phyloP scores from a whole-genome alignment of 2,888 invertebrate genomes.

The Trissonchulus latispiculum region DNA sequence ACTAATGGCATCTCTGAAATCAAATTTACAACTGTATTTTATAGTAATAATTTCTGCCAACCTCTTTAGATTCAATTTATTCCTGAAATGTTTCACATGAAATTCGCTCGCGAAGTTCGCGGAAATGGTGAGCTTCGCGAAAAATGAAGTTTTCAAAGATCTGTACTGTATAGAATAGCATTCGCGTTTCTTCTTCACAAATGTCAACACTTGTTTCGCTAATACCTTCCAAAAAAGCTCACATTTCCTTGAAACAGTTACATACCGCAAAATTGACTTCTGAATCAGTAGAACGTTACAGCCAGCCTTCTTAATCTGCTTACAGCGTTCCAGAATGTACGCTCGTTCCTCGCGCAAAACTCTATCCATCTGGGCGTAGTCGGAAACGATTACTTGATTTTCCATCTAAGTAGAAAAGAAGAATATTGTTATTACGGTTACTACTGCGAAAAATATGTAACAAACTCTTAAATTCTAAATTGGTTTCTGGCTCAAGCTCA shows the following conservation, averaged over 20 bases:
- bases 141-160: too few relatives aligned
- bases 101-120: too few relatives aligned
- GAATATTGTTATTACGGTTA: neutral
- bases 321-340: slow-evolving; percentile 94
- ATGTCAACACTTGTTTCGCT: too few relatives aligned
- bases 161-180: too few relatives aligned
- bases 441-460: too few relatives aligned
- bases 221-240: too few relatives aligned
- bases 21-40: too few relatives aligned
- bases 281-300: slow-evolving; percentile 92
- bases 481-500: neutral
- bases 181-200: too few relatives aligned
- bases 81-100: too few relatives aligned
- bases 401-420: slow-evolving; percentile 61
- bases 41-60: slow-evolving; percentile 20
- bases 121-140: too few relatives aligned
- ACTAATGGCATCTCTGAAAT: slow-evolving; percentile 80
- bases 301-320: slow-evolving; percentile 94
- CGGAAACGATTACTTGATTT: slow-evolving; percentile 80
- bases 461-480: neutral
- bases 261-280: slow-evolving; percentile 64
- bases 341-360: slow-evolving; percentile 92
- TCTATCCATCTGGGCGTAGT: slow-evolving; percentile 99
- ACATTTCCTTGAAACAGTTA: too few relatives aligned
- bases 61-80: too few relatives aligned